Evolutionary conservation across 2,797 vertebrate species (phyloP).

Genomic region (Sebastes diaconus): DNA sequence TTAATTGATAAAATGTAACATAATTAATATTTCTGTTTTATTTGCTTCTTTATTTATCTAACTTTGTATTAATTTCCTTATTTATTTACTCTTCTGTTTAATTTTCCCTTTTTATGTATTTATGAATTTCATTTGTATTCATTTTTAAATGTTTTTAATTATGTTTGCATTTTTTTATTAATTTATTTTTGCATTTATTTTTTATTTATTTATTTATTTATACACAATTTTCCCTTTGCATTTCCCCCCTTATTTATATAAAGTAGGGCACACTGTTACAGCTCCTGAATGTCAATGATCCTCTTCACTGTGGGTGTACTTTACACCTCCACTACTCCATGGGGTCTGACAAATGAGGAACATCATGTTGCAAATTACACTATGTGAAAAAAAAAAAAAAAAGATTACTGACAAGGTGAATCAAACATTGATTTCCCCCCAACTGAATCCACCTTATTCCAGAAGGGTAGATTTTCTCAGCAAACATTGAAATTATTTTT

Average conservation of each 20-base stretch:
- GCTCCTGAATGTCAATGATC: conserved; percentile 65
- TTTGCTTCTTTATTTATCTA: too few species aligned
- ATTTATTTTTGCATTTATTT: too few species aligned
- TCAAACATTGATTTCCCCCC: conserved; percentile 8
- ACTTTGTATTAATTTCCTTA: too few species aligned
- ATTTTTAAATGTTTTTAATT: too few species aligned
- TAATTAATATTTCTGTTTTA: too few species aligned
- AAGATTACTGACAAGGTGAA: conserved; percentile 17
- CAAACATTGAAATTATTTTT: not conserved
- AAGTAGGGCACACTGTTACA: conserved; percentile 52
- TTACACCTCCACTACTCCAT: conserved; percentile 8
- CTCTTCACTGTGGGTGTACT: conserved; percentile 40
- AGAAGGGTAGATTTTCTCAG: not conserved
- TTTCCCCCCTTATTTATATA: not conserved
- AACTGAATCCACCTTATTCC: not conserved
- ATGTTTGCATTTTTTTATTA: too few species aligned
- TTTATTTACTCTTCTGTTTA: too few species aligned
- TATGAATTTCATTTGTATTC: too few species aligned
- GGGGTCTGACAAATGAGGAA: conserved; percentile 50
- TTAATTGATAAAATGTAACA: too few species aligned
- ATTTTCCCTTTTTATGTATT: too few species aligned
- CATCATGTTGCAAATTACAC: conserved; percentile 46
- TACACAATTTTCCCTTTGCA: too few species aligned
- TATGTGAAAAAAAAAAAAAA: not conserved
- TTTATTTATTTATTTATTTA: too few species aligned